Percentiles rank a stretch among this genome's conserved stretches.
Conservation (phyloP, 2,888 invertebrate species). For the Pristionchus japonicus region DNA sequence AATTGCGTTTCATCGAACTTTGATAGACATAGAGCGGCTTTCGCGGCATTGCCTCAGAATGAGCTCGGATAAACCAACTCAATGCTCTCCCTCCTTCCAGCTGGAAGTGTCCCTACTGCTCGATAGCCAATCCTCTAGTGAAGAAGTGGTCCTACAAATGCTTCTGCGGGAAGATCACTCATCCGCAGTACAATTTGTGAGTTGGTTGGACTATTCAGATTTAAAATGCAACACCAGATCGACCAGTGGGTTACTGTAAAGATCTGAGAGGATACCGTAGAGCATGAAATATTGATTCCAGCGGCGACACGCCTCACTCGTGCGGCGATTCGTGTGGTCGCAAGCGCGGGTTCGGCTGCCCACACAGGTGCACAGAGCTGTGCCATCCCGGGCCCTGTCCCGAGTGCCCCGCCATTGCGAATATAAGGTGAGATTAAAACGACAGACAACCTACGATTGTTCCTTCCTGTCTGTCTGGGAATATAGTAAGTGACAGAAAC, state of each 20-base stretch:
- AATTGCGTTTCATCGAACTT: too few relatives aligned
- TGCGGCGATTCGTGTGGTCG: conserved; percentile 90
- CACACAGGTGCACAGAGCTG: conserved; percentile 76
- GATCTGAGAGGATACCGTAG: not conserved
- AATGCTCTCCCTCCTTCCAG: too few relatives aligned
- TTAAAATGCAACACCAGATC: not conserved
- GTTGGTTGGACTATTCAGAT: not conserved
- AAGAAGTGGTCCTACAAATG: conserved; percentile 89
- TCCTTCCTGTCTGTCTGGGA: not conserved
- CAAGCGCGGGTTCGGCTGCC: conserved; percentile 78
- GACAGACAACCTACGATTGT: not conserved
- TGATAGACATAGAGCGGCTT: too few relatives aligned
- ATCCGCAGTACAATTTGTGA: conserved; percentile 80
- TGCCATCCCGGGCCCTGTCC: conserved; percentile 97
- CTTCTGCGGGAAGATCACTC: conserved; percentile 87
- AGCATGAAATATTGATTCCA: conserved; percentile 64
- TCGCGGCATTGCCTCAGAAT: too few relatives aligned
- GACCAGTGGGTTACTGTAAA: not conserved
- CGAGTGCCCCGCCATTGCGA: conserved; percentile 84
- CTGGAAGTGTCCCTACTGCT: conserved; percentile 97
- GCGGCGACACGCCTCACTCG: conserved; percentile 88
- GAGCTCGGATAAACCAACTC: too few relatives aligned
- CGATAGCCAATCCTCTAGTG: conserved; percentile 82
- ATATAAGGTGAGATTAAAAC: not conserved
- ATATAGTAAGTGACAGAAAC: not conserved